Conservation (phyloP, 2,797 vertebrate genomes). For the Melanogrammus aeglefinus region DNA sequence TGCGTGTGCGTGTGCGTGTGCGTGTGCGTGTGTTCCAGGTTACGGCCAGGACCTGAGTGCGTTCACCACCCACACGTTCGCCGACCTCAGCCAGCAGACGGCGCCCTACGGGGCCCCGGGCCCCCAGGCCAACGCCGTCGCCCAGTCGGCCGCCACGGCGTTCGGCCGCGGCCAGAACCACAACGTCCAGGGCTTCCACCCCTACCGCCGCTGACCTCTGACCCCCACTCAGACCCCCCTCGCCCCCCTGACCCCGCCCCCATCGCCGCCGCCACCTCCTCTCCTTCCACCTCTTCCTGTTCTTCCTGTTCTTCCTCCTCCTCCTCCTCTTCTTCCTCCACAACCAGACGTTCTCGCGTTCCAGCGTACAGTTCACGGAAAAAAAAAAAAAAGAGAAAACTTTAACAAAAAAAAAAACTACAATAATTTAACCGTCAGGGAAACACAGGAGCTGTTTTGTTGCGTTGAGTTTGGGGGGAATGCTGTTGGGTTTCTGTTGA, state of each 20-base stretch:
- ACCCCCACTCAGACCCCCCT: constrained; percentile 46
- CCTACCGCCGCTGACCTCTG: constrained; percentile 93
- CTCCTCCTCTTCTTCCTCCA: background rate
- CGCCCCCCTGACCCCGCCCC: background rate
- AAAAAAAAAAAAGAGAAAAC: constrained; percentile 26
- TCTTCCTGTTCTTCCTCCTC: background rate
- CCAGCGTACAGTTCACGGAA: constrained; percentile 63
- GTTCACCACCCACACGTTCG: constrained; percentile 92
- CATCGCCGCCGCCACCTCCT: background rate
- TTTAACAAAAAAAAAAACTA: constrained; percentile 35
- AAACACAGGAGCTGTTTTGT: constrained; percentile 73
- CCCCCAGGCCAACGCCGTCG: constrained; percentile 83
- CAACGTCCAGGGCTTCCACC: constrained; percentile 98
- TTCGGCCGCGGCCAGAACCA: constrained; percentile 98
- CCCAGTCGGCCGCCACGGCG: constrained; percentile 81
- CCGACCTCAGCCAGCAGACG: constrained; percentile 91
- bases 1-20: background rate
- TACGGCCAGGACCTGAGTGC: constrained; percentile 98
- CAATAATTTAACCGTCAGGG: constrained; percentile 71
- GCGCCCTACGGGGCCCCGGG: constrained; percentile 88
- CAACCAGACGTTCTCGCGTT: background rate
- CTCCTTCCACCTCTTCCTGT: background rate
- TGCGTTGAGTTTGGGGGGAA: constrained; percentile 68
- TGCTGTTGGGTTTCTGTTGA: constrained; percentile 58
- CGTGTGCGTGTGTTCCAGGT: constrained; percentile 68